Evolutionary conservation across 2,888 invertebrate genomes (phyloP).

Genomic region (Orthosia incerta): DNA sequence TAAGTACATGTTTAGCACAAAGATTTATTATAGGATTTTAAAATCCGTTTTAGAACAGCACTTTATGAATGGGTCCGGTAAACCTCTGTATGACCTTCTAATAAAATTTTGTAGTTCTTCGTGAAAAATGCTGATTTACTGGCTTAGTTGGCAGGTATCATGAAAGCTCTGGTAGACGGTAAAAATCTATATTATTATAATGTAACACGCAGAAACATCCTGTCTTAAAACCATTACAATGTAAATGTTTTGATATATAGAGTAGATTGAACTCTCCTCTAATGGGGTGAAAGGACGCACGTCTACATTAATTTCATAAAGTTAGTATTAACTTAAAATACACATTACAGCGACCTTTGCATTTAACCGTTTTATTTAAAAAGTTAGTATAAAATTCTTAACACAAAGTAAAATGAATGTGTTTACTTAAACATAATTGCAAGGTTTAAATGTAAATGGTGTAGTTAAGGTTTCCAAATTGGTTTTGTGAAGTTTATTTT

Average conservation of each 20-base stretch:
- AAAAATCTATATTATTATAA: background rate
- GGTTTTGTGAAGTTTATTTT: background rate
- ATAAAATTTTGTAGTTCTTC: background rate
- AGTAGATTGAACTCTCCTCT: constrained; percentile 46
- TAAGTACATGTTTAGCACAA: too few relatives aligned
- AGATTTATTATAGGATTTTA: too few relatives aligned
- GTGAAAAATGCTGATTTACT: background rate
- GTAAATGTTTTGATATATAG: constrained; percentile 24
- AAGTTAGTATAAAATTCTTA: constrained; percentile 18
- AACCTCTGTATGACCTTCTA: too few relatives aligned
- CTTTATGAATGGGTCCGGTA: too few relatives aligned
- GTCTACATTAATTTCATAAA: constrained; percentile 33
- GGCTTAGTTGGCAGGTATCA: background rate
- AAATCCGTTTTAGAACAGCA: too few relatives aligned
- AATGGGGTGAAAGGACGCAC: constrained; percentile 54
- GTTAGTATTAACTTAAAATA: constrained; percentile 35
- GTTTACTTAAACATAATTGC: constrained; percentile 36
- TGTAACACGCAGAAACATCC: constrained; percentile 2
- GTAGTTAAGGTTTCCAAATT: constrained; percentile 19
- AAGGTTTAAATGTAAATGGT: constrained; percentile 23
- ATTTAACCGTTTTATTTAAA: constrained; percentile 24
- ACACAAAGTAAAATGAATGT: constrained; percentile 28
- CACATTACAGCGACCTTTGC: constrained; percentile 29
- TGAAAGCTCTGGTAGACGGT: too few relatives aligned
- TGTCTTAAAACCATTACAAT: constrained; percentile 14